phyloP scores from a whole-genome alignment of 2,113 vertebrate species.

The Lates calcarifer region DNA sequence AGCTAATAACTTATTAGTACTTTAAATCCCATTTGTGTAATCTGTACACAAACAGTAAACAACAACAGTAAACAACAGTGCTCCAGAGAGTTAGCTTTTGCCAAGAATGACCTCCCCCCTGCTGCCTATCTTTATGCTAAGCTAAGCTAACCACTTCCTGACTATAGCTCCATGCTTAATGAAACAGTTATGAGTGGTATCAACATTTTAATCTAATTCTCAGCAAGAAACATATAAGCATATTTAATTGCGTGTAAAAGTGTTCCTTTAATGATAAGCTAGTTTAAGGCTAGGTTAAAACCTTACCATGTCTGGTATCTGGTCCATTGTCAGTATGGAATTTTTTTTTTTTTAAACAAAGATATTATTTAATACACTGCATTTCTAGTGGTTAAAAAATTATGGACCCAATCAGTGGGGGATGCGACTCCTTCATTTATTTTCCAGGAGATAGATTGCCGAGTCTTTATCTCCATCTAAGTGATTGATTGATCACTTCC shows the following conservation, averaged over 20 bases:
- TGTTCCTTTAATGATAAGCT: background rate
- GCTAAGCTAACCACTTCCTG: background rate
- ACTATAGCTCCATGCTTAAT: background rate
- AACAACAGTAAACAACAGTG: background rate
- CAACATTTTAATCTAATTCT: background rate
- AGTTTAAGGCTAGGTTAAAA: too few species aligned
- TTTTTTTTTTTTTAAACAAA: too few species aligned
- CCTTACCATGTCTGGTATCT: background rate
- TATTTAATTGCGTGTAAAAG: background rate
- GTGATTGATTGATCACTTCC: conserved; percentile 62
- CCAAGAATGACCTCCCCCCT: background rate
- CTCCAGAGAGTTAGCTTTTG: background rate
- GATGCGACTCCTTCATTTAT: conserved; percentile 49
- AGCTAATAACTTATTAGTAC: background rate
- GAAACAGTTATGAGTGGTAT: background rate
- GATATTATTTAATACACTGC: background rate
- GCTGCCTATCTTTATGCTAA: background rate
- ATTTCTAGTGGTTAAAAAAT: conserved; percentile 15
- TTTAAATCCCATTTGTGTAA: background rate
- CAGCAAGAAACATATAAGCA: background rate
- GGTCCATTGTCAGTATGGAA: background rate
- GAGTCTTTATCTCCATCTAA: conserved; percentile 48
- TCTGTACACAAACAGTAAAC: background rate
- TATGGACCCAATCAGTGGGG: conserved; percentile 33
- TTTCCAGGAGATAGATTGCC: conserved; percentile 59